Conservation (phyloP, 2,113 vertebrate species). For the Triplophysa tibetana region DNA sequence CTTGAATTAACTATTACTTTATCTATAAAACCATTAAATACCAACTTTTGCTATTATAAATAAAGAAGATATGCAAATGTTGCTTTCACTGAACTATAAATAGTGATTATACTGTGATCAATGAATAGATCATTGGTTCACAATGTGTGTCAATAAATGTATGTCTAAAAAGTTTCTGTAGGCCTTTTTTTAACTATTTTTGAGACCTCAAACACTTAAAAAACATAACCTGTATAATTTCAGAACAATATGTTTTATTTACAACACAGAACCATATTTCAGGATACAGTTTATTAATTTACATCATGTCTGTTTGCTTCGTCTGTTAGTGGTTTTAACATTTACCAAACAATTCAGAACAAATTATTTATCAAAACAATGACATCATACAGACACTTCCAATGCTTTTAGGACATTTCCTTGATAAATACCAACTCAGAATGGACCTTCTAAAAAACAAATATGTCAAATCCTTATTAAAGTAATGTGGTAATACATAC, state of each 20-base stretch:
- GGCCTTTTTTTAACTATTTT: background rate
- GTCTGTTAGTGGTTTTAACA: background rate
- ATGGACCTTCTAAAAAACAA: background rate
- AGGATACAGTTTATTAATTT: background rate
- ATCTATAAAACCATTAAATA: no score
- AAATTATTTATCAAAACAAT: background rate
- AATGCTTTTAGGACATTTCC: background rate
- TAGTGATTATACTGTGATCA: no score
- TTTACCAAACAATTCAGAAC: background rate
- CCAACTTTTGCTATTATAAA: no score
- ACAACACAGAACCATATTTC: background rate
- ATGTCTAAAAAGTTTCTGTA: background rate
- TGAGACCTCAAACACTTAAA: slow-evolving; percentile 17
- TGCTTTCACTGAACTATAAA: no score
- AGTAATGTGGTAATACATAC: slow-evolving; percentile 1
- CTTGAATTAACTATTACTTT: no score
- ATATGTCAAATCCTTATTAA: background rate
- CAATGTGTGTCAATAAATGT: background rate
- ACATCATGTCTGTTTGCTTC: background rate
- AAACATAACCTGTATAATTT: background rate
- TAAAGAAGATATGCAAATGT: no score
- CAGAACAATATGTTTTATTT: slow-evolving; percentile 11
- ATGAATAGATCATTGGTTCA: no score
- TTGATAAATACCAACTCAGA: background rate
- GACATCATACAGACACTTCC: background rate